Base-by-base conservation (phyloP, 1,140 invertebrate genomes). In the Caenorhabditis latens region DNA sequence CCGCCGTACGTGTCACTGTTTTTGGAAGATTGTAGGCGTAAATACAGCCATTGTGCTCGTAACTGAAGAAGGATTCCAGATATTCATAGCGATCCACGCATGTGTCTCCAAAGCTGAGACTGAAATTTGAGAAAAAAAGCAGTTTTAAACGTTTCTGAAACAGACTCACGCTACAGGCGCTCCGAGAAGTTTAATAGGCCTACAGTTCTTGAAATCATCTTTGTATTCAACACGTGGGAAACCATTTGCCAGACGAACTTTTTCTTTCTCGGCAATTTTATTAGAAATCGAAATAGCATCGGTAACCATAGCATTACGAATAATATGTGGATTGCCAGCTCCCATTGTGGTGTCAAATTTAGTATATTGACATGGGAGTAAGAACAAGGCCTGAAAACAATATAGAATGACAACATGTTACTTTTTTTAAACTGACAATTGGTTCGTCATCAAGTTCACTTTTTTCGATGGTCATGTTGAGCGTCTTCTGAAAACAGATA, bases 341-440 rank as follows among this genome's bases (percentile, higher is more conserved):
- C 8, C 8, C 71, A 79, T 79, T 13, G 71, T 79, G 2, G 71
- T 53, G 46, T 79, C 71, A 9, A 13, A 16, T 53, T 24, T n/a
- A 24, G 16, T 50, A 21, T 79, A 79, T 50, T 53, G 71, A n/a
- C 71, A 79, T 43, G 71, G 71, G 3, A 79, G 8, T n/a, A 79
- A n/a, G 46, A 50, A 79, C 19, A 79, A 21, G 14, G 14, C 46
- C 46, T 50, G 71, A n/a, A 48, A 79, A 50, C 5, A 40, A 32
- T 0, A 53, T 53, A 2, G 11, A 14, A 14, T 16, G 16, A 53
- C 11, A 14, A n/a, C n/a, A 4, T 4, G 8, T 8, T 58, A 1
- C 4, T 8, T 14, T n/a, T 58, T 58, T 8, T 19, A 71, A 19
- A 71, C 67, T 46, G 9, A 71, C 67, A 11, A 71, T 19, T n/a